phyloP scores from a whole-genome alignment of 2,113 vertebrate species.

The Ptyas mucosa region DNA sequence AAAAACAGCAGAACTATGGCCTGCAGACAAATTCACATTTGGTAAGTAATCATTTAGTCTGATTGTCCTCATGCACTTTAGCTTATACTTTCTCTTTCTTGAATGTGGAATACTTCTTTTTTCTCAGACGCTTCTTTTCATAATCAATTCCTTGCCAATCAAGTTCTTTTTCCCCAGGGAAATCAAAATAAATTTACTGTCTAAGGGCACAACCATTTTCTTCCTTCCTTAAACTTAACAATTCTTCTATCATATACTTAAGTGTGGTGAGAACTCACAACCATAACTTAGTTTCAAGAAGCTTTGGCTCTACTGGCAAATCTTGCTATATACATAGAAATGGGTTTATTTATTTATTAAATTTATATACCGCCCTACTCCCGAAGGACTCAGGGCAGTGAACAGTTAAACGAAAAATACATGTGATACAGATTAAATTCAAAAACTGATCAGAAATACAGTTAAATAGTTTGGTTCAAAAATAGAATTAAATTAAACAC shows the following conservation, averaged over 20 bases:
- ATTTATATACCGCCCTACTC: no score
- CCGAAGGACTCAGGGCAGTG: no score
- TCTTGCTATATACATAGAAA: neutral
- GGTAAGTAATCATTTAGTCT: neutral
- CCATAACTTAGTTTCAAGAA: neutral
- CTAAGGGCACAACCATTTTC: neutral
- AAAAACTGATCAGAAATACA: no score
- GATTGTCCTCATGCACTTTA: neutral
- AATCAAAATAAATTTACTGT: neutral
- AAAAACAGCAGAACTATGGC: neutral
- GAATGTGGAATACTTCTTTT: neutral
- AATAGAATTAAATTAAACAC: no score
- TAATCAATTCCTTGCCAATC: neutral
- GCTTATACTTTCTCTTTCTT: neutral
- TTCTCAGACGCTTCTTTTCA: neutral
- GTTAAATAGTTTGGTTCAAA: no score
- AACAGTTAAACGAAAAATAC: no score
- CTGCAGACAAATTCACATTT: neutral
- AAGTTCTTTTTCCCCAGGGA: neutral
- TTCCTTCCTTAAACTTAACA: accelerated
- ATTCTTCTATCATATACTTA: neutral
- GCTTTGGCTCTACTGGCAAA: neutral
- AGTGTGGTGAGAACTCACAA: neutral
- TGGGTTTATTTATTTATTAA: no score
- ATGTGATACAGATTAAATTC: no score